These are phyloP conservation scores for Furcula furcula DNA, from an alignment of 2,888 invertebrate genomes.

Conservation along the genomic window DNA sequence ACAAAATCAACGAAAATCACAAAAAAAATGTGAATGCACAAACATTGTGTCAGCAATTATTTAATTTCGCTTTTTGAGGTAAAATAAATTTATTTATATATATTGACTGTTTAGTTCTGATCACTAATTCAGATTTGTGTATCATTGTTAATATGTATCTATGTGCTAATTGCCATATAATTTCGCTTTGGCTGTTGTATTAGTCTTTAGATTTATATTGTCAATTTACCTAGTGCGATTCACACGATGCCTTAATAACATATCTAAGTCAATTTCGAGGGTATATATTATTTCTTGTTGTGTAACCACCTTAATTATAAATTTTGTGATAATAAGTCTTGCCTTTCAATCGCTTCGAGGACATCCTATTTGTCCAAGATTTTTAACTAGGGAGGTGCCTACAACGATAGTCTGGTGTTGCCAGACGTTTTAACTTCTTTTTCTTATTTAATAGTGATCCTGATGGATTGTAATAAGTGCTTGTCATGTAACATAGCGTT, in stretches of 20 bases:
- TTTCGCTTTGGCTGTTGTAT: constrained; percentile 79
- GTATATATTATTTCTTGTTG: constrained; percentile 61
- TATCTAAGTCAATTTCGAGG: constrained; percentile 80
- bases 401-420: constrained; percentile 42
- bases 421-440: constrained; percentile 50
- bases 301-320: constrained; percentile 46
- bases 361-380: constrained; percentile 35
- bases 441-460: constrained; percentile 37
- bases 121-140: constrained; percentile 48
- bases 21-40: constrained; percentile 77
- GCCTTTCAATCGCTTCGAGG: constrained; percentile 40
- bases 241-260: constrained; percentile 82
- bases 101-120: constrained; percentile 64
- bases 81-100: constrained; percentile 68
- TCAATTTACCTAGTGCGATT: constrained; percentile 77
- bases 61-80: constrained; percentile 59
- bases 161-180: constrained; percentile 68
- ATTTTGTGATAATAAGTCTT: constrained; percentile 40
- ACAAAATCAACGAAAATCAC: constrained; percentile 50
- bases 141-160: constrained; percentile 47
- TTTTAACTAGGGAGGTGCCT: constrained; percentile 42
- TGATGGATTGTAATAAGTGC: constrained; percentile 54
- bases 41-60: constrained; percentile 56
- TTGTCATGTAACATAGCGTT: constrained; percentile 72
- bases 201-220: constrained; percentile 67